A percentile compares a stretch with the other conserved stretches of the same genome.
phyloP scores from a whole-genome alignment of 2,888 invertebrate species.

The Papilio gigon region DNA sequence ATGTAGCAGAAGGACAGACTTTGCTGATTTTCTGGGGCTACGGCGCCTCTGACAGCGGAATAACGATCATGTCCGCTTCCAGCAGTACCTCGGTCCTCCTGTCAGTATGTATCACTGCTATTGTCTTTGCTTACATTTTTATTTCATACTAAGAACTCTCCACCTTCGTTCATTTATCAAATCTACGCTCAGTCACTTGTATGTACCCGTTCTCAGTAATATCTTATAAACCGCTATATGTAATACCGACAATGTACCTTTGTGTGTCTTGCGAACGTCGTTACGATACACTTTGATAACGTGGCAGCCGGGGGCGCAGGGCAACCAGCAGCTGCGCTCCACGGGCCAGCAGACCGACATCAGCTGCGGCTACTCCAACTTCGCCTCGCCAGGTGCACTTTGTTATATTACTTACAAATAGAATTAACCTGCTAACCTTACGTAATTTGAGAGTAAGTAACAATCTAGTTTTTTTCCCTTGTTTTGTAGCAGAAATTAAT shows the following conservation, averaged over 20 bases:
- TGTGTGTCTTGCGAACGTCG: not conserved
- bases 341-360: constrained; percentile 74
- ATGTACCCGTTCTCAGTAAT: too few species aligned
- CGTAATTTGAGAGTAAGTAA: not conserved
- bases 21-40: constrained; percentile 72
- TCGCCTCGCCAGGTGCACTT: constrained; percentile 59
- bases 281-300: not conserved
- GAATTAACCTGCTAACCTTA: not conserved
- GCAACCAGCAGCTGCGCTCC: constrained; percentile 56
- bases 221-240: too few species aligned
- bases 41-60: constrained; percentile 64
- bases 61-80: constrained; percentile 69
- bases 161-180: not conserved
- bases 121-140: not conserved
- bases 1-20: constrained; percentile 68
- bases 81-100: constrained; percentile 66
- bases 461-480: not conserved
- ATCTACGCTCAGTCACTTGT: too few species aligned
- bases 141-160: not conserved
- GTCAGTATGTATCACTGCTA: constrained; percentile 52
- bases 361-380: constrained; percentile 63
- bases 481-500: not conserved
- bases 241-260: not conserved
- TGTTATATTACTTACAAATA: not conserved
- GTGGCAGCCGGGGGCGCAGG: constrained; percentile 41